A percentile compares a stretch with the other conserved stretches of the same genome.
These are phyloP conservation scores for Chloroceryle amazona DNA, from an alignment of 2,797 vertebrate species.

Conservation along the genomic window DNA sequence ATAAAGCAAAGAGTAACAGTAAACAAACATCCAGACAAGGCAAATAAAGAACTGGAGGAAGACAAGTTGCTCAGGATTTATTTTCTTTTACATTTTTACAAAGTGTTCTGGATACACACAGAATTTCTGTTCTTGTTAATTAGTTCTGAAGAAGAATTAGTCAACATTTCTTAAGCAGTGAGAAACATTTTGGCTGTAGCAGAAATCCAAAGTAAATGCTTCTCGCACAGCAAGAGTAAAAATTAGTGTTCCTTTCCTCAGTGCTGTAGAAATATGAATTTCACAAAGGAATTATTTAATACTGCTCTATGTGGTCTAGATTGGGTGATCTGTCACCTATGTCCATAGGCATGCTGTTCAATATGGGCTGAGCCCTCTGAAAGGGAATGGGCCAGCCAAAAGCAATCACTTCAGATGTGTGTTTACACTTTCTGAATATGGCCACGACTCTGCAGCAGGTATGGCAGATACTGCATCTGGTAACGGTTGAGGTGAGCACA, in stretches of 20 bases:
- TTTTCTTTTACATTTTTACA: not conserved
- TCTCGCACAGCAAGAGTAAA: not conserved
- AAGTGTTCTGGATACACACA: not conserved
- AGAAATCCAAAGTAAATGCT: not conserved
- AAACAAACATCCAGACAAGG: not conserved
- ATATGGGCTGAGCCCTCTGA: not conserved
- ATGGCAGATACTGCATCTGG: not conserved
- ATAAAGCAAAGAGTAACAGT: not conserved
- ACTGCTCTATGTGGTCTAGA: not conserved
- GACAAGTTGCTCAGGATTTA: not conserved
- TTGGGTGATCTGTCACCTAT: not conserved
- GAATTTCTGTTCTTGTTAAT: not conserved
- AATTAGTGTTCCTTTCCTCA: not conserved
- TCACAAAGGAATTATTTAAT: not conserved
- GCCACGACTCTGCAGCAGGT: not conserved
- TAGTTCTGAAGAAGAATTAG: not conserved
- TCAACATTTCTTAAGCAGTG: not conserved
- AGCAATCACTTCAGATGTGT: not conserved
- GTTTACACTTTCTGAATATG: not conserved
- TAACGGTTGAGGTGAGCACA: not conserved
- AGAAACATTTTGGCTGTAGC: not conserved
- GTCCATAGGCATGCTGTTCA: not conserved
- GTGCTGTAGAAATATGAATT: not conserved
- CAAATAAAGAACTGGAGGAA: constrained; percentile 4
- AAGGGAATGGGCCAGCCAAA: not conserved